A percentile compares a stretch with the other conserved stretches of the same genome.
These are phyloP conservation scores for Arothron firmamentum DNA, from an alignment of 2,113 vertebrate species.

Conservation along the genomic window DNA sequence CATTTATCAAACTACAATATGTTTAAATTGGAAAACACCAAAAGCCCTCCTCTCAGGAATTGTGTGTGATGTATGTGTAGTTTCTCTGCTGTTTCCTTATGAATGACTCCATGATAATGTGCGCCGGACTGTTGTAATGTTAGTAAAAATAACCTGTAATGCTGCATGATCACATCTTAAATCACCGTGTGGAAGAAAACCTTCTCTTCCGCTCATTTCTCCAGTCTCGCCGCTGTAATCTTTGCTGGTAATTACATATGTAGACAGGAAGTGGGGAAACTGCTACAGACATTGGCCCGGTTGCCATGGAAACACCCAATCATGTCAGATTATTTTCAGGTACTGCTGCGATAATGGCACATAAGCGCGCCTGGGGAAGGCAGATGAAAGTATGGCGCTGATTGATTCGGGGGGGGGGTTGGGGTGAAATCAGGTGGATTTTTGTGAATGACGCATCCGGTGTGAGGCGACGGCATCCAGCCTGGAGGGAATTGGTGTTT, in stretches of 20 bases:
- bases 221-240: slow-evolving; percentile 34
- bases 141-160: neutral
- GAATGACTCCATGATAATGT: neutral
- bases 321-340: slow-evolving; percentile 66
- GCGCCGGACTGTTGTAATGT: neutral
- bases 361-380: slow-evolving; percentile 11
- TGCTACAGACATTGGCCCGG: slow-evolving; percentile 52
- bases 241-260: slow-evolving; percentile 62
- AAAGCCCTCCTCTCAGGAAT: too few relatives aligned
- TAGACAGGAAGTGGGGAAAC: slow-evolving; percentile 56
- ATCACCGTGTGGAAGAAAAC: neutral
- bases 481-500: slow-evolving; percentile 1
- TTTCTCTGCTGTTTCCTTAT: neutral
- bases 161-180: neutral
- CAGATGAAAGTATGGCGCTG: neutral
- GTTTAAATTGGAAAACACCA: too few relatives aligned
- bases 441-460: slow-evolving; percentile 8
- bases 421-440: neutral
- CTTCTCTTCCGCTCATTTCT: slow-evolving; percentile 19
- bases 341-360: slow-evolving; percentile 54
- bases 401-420: neutral
- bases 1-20: too few relatives aligned
- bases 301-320: slow-evolving; percentile 69
- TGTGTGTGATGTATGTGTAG: neutral
- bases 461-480: too few relatives aligned